These are phyloP conservation scores for Lasioglossum zephyrum DNA, from an alignment of 2,888 invertebrate genomes.

Conservation along the genomic window DNA sequence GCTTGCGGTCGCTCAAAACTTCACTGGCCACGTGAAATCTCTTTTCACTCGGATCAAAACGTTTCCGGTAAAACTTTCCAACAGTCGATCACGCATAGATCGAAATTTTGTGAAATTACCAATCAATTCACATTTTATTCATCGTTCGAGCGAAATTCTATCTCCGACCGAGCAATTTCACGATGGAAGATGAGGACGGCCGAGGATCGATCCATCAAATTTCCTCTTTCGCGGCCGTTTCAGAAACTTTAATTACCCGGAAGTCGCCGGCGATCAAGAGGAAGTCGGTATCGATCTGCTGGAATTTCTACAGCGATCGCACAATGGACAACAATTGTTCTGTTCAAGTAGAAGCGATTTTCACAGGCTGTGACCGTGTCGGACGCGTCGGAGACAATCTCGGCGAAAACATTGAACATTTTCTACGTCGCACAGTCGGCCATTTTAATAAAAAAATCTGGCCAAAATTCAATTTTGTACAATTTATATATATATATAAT, in stretches of 20 bases:
- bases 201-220: background rate
- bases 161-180: background rate
- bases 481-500: too few relatives aligned
- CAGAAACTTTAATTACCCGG: conserved; percentile 21
- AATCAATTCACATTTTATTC: background rate
- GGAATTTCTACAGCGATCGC: background rate
- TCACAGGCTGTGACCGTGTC: background rate
- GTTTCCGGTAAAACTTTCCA: background rate
- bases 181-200: background rate
- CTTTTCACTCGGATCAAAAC: background rate
- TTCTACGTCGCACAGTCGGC: background rate
- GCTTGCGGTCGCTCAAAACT: background rate
- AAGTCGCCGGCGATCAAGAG: background rate
- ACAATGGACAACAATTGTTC: conserved; percentile 1
- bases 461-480: too few relatives aligned
- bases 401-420: background rate
- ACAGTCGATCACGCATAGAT: background rate
- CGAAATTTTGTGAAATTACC: background rate
- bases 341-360: background rate
- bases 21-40: background rate
- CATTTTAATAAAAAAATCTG: too few relatives aligned
- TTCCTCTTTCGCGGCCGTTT: conserved; percentile 23
- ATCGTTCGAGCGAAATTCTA: background rate
- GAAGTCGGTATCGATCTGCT: background rate
- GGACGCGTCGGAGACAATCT: background rate